Evolutionary conservation across 2,888 invertebrate species (phyloP), one percentile per base, ranked within the genome.

Genomic region (Lithosia quadra): DNA sequence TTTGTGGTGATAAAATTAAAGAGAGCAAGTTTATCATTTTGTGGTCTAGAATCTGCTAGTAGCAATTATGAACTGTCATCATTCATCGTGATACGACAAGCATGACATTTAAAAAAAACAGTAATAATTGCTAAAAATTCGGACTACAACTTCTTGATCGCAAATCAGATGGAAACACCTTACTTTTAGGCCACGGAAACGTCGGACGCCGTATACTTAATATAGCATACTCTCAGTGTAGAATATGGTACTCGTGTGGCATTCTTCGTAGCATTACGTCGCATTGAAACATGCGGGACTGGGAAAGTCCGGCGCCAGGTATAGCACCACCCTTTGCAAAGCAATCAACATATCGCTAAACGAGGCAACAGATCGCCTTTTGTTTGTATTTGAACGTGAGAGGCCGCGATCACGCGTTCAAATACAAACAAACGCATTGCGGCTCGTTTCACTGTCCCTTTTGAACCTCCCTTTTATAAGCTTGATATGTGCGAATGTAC

Each of bases 401-500:
- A 58, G 58, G n/a, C 58, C 28, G 58, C 11, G 22, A 56, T 24
- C 33, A 33, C 5, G 28, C 28, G 58, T 33, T 34, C 58, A 58
- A 58, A 58, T 33, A n/a, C 28, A 58, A 58, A 58, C 58, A 58
- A 58, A 58, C 58, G 28, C 18, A 55, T 34, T 66, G 22, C 11
- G 43, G 36, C 36, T 53, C 33, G 24, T 60, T 18, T 21, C 33
- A 66, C 49, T 15, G 22, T 18, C 59, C 60, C 58, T 60, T 49
- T 66, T 56, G 24, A 56, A 10, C 61, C 57, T n/a, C 22, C 43
- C 55, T 57, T 39, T 53, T 58, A 62, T 56, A 59, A 58, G 53
- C n/a, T 60, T 61, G 24, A 22, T 28, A 24, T 56, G 56, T 24
- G 22, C 49, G n/a, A 49, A 49, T 49, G n/a, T n/a, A 15, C 49